A percentile compares a stretch with the other conserved stretches of the same genome.
phyloP scores from a whole-genome alignment of 2,888 invertebrate genomes.

The Acronicta psi region DNA sequence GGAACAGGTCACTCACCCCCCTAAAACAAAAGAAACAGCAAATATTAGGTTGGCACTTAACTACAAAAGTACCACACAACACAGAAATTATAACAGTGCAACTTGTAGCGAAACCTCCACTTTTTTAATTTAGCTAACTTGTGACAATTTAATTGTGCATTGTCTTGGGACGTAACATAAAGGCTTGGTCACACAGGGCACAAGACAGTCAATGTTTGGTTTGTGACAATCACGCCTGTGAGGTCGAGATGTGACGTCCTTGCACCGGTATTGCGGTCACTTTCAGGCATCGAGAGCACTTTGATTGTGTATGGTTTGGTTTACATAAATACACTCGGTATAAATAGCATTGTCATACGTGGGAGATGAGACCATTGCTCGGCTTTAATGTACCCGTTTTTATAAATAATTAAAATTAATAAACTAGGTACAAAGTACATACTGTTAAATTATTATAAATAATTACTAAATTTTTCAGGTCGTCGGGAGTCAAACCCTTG shows the following conservation, averaged over 20 bases:
- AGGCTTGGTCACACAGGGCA: constrained; percentile 12
- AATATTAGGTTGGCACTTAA: neutral
- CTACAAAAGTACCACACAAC: constrained; percentile 6
- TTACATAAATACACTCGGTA: neutral
- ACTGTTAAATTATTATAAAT: no score
- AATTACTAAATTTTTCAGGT: no score
- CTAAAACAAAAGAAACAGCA: neutral
- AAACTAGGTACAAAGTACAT: no score
- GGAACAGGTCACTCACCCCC: constrained; percentile 1
- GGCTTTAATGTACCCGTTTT: no score
- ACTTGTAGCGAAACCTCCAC: constrained; percentile 14
- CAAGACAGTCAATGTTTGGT: neutral
- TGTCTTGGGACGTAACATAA: constrained; percentile 19
- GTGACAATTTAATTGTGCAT: constrained; percentile 44
- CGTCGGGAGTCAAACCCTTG: no score
- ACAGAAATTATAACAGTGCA: constrained; percentile 25
- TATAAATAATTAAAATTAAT: no score
- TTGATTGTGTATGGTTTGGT: constrained; percentile 7
- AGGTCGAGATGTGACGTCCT: constrained; percentile 6
- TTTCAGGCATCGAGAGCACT: constrained; percentile 12
- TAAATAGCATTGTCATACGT: neutral
- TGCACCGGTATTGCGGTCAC: constrained; percentile 19
- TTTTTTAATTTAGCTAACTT: constrained; percentile 47
- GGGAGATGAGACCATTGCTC: no score
- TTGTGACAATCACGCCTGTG: constrained; percentile 2